Conservation (phyloP, 2,113 vertebrate genomes). For the Pluvialis apricaria region DNA sequence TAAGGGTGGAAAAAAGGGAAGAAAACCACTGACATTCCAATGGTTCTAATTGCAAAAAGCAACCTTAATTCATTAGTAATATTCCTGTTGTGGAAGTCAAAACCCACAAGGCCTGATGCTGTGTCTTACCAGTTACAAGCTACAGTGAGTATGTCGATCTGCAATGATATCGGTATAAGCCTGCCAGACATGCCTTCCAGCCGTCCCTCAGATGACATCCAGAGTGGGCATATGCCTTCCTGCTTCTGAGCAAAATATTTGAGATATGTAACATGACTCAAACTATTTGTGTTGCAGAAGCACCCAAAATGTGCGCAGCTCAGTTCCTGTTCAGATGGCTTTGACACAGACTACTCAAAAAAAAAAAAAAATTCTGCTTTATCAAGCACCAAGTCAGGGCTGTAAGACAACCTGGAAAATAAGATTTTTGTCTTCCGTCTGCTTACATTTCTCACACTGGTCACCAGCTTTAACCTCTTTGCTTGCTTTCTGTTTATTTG, state of each 20-base stretch:
- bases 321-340: neutral
- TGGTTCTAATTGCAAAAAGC: neutral
- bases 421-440: neutral
- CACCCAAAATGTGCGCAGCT: neutral
- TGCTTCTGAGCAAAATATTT: conserved; percentile 43
- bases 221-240: neutral
- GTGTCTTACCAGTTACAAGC: neutral
- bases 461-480: neutral
- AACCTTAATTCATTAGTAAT: neutral
- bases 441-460: neutral
- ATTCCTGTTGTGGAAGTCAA: neutral
- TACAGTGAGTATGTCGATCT: neutral
- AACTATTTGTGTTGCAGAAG: neutral
- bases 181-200: conserved; percentile 26
- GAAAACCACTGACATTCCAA: neutral
- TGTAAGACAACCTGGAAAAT: neutral
- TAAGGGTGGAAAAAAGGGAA: fast-evolving
- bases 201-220: conserved; percentile 16
- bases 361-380: neutral
- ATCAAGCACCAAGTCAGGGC: neutral
- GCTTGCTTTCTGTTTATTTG: neutral
- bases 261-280: neutral
- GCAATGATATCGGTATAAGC: neutral
- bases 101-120: neutral
- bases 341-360: neutral